Conservation (phyloP, 1,140 invertebrate species). For the Laupala kohalensis region DNA sequence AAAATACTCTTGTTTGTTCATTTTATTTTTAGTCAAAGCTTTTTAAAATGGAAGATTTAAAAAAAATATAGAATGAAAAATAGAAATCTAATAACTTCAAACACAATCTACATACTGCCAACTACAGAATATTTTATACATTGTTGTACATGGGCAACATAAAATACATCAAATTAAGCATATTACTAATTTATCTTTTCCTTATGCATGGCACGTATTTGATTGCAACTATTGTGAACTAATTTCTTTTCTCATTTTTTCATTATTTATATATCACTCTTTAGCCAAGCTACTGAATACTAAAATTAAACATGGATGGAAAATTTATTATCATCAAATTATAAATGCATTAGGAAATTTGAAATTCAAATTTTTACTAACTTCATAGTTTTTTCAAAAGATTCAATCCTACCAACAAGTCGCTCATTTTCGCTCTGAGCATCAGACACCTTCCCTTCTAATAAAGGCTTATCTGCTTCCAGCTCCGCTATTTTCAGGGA, state of each 20-base stretch:
- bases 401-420: constrained; percentile 29
- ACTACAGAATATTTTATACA: not conserved
- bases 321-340: not conserved
- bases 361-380: constrained; percentile 20
- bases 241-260: not conserved
- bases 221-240: not conserved
- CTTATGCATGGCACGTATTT: not conserved
- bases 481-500: constrained; percentile 27
- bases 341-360: not conserved
- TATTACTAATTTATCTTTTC: not conserved
- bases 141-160: not conserved
- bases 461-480: constrained; percentile 28
- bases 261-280: not conserved
- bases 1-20: not conserved
- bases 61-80: not conserved
- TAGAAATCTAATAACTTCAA: not conserved
- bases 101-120: not conserved
- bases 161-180: not conserved
- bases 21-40: not conserved
- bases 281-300: not conserved
- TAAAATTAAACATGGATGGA: not conserved
- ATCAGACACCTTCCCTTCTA: constrained; percentile 28
- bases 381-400: constrained; percentile 34
- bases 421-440: constrained; percentile 32
- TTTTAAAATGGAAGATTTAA: not conserved